phyloP scores from a whole-genome alignment of 2,888 invertebrate species.

The Hydrotaea cyrtoneurina region DNA sequence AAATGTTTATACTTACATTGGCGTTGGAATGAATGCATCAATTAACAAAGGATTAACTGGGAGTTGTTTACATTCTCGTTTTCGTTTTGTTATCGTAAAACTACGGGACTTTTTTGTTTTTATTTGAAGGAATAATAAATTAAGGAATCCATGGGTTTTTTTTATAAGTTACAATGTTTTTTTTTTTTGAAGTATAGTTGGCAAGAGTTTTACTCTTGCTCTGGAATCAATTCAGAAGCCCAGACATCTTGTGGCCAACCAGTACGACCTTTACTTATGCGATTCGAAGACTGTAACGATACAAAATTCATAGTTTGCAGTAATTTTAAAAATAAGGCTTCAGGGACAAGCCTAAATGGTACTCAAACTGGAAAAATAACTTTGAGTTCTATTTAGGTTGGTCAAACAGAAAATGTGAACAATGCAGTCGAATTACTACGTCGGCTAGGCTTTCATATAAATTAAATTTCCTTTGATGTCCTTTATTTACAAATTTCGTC shows the following conservation, averaged over 20 bases:
- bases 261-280: constrained; percentile 88
- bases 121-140: constrained; percentile 56
- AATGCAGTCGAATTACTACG: no score
- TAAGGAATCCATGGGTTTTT: constrained; percentile 53
- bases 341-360: no score
- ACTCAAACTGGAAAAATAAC: no score
- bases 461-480: no score
- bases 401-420: no score
- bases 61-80: constrained; percentile 42
- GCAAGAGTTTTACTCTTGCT: constrained; percentile 82
- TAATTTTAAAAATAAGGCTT: no score
- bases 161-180: constrained; percentile 16
- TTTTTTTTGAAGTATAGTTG: constrained; percentile 11
- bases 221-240: constrained; percentile 89
- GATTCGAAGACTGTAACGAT: constrained; percentile 74
- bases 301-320: neutral
- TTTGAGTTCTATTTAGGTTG: no score
- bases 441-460: no score
- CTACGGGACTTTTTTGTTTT: constrained; percentile 38
- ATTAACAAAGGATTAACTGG: constrained; percentile 61
- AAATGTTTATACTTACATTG: constrained; percentile 58
- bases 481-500: no score
- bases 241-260: constrained; percentile 99
- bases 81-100: constrained; percentile 45
- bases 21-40: constrained; percentile 31